Percentiles rank a stretch among this genome's conserved stretches.
Evolutionary conservation across 2,113 vertebrate genomes (phyloP).

Genomic region (Anhinga anhinga): DNA sequence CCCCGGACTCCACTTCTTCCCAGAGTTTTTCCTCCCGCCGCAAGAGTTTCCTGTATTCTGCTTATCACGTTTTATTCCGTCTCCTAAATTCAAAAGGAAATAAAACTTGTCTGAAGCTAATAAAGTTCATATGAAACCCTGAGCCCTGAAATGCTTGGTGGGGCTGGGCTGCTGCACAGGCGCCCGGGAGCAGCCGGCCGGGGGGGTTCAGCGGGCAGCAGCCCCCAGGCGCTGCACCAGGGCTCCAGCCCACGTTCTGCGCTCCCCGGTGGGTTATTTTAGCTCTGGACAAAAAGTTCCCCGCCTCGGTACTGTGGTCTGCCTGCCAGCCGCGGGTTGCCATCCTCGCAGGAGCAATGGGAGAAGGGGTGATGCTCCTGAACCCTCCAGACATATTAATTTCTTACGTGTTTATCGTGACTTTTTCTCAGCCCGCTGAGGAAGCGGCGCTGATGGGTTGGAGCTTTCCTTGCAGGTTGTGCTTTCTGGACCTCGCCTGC

Average conservation of each 20-base stretch:
- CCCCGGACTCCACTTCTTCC: not conserved
- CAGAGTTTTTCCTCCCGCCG: accelerated
- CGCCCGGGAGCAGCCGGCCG: accelerated
- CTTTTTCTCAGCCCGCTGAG: not conserved
- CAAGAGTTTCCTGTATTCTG: not conserved
- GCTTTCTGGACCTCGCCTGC: not conserved
- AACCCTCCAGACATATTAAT: not conserved
- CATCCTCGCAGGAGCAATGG: not conserved
- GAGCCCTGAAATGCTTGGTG: not conserved
- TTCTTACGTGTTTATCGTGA: accelerated
- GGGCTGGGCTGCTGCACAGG: not conserved
- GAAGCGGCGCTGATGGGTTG: not conserved
- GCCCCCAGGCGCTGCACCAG: accelerated
- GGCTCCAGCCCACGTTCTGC: not conserved
- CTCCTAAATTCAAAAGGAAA: not conserved
- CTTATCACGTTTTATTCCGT: not conserved
- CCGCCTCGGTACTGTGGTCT: not conserved
- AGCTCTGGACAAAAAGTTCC: not conserved
- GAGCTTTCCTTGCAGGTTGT: not conserved
- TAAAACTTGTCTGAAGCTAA: not conserved
- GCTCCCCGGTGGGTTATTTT: not conserved
- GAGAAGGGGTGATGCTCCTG: not conserved
- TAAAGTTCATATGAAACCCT: not conserved
- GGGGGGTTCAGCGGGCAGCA: not conserved
- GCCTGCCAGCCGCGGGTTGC: not conserved